A percentile compares a stretch with the other conserved stretches of the same genome.
These are phyloP conservation scores for Ianthella basta DNA, from an alignment of 37 sponge, comb jelly and placozoan species.

Conservation along the genomic window DNA sequence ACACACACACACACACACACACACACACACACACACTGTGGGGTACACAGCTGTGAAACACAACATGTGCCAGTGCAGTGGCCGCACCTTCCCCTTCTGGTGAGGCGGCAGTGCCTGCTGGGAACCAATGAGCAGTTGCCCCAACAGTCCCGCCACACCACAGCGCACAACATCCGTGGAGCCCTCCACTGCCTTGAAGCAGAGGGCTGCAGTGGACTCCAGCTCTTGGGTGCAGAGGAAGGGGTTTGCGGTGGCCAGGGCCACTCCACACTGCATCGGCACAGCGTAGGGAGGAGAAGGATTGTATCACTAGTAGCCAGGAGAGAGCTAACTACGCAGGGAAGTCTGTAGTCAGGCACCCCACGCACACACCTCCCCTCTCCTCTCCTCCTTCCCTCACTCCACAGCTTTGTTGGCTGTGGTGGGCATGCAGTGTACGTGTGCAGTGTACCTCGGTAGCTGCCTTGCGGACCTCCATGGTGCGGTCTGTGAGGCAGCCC, in stretches of 20 bases:
- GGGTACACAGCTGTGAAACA: too few relatives aligned
- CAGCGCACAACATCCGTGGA: constrained; percentile 81
- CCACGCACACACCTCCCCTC: constrained; percentile 10
- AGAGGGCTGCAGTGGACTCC: constrained; percentile 72
- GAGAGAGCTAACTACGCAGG: not conserved
- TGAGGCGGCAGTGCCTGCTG: constrained; percentile 65
- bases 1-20: constrained; percentile 1
- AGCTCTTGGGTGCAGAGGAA: constrained; percentile 80
- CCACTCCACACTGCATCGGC: constrained; percentile 63
- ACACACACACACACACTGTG: not conserved
- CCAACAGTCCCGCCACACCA: constrained; percentile 77
- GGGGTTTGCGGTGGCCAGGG: constrained; percentile 55
- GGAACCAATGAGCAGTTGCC: constrained; percentile 67
- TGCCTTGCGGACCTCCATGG: constrained; percentile 68
- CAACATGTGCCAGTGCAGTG: not conserved
- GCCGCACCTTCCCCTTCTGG: constrained; percentile 51
- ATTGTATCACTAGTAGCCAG: not conserved
- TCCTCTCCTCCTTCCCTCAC: not conserved
- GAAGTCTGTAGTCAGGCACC: not conserved
- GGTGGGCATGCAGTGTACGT: not conserved
- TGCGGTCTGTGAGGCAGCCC: constrained; percentile 72
- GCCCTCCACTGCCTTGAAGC: constrained; percentile 85
- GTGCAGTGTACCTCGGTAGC: constrained; percentile 69
- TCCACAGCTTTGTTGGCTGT: too few relatives aligned
- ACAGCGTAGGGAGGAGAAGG: not conserved